Conservation (phyloP, 2,888 invertebrate species). For the Stegana nigrithorax region DNA sequence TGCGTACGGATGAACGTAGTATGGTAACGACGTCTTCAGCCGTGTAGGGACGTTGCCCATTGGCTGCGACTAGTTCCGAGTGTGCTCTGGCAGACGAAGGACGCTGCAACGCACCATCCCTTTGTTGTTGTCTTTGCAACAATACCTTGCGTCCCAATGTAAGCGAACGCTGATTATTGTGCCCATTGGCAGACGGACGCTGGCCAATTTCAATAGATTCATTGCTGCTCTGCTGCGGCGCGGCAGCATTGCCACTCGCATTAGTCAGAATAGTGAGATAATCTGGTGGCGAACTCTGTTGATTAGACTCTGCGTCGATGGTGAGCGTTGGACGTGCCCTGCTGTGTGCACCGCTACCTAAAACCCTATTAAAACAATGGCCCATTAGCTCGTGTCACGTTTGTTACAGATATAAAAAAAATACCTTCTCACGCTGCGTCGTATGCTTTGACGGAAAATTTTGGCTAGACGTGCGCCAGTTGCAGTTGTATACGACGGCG, state of each 20-base stretch:
- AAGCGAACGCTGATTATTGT: slow-evolving; percentile 48
- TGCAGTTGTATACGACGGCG: slow-evolving; percentile 91
- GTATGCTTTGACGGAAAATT: slow-evolving; percentile 79
- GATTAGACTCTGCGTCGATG: slow-evolving; percentile 45
- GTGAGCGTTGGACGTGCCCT: slow-evolving; percentile 47
- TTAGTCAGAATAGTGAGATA: slow-evolving; percentile 54
- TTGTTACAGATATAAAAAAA: slow-evolving; percentile 25
- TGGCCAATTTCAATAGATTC: slow-evolving; percentile 55
- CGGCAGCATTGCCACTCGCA: slow-evolving; percentile 30
- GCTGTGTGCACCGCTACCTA: slow-evolving; percentile 49
- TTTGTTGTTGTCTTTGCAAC: slow-evolving; percentile 31
- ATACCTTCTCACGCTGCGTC: slow-evolving; percentile 80
- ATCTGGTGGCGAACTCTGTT: slow-evolving; percentile 55
- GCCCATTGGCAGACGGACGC: slow-evolving; percentile 33
- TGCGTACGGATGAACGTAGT: slow-evolving; percentile 58
- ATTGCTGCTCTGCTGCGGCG: slow-evolving; percentile 37
- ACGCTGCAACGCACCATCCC: slow-evolving; percentile 19
- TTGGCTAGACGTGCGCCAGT: slow-evolving; percentile 86
- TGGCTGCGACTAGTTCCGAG: slow-evolving; percentile 29
- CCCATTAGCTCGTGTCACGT: slow-evolving; percentile 30
- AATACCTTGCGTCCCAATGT: slow-evolving; percentile 54
- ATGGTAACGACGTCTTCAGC: slow-evolving; percentile 66
- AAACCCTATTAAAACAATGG: slow-evolving; percentile 42
- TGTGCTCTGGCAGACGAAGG: slow-evolving; percentile 25
- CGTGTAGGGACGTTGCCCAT: slow-evolving; percentile 51